Conservation (phyloP, 1,140 invertebrate genomes). For the Bombus difficillimus region DNA sequence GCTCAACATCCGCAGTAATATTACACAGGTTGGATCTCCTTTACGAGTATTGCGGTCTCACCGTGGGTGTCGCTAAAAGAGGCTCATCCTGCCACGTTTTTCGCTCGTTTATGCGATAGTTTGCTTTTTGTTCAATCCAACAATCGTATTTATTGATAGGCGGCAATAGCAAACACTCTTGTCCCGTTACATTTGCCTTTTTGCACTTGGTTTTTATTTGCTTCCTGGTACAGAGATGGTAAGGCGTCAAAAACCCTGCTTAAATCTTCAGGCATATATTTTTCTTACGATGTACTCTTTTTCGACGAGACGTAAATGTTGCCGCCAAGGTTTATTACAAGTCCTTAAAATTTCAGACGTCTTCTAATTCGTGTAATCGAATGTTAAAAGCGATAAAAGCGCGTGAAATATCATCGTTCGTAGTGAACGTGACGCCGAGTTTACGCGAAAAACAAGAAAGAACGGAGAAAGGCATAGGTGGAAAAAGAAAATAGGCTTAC, state of each 20-base stretch:
- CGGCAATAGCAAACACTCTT: conserved; percentile 7
- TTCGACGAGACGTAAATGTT: neutral
- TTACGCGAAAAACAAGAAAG: neutral
- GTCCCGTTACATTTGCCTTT: conserved; percentile 58
- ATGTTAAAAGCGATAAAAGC: neutral
- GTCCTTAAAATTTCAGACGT: neutral
- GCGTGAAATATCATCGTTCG: neutral
- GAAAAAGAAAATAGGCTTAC: conserved; percentile 10
- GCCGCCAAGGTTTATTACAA: neutral
- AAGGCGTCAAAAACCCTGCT: too few relatives aligned
- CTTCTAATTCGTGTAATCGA: neutral
- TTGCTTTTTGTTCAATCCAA: conserved; percentile 65
- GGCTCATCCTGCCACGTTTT: conserved; percentile 36
- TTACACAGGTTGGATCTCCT: conserved; percentile 59
- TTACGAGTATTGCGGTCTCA: conserved; percentile 68
- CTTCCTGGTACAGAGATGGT: too few relatives aligned
- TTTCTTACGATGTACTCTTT: neutral
- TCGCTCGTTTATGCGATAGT: conserved; percentile 17
- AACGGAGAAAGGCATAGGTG: neutral
- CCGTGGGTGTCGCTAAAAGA: conserved; percentile 36
- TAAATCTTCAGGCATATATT: neutral
- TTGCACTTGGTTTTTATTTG: conserved; percentile 14
- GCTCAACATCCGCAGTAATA: conserved; percentile 49
- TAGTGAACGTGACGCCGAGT: neutral
- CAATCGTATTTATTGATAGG: conserved; percentile 67